Base-by-base conservation (phyloP, 1,140 invertebrate genomes). In the Chymomyza costata region DNA sequence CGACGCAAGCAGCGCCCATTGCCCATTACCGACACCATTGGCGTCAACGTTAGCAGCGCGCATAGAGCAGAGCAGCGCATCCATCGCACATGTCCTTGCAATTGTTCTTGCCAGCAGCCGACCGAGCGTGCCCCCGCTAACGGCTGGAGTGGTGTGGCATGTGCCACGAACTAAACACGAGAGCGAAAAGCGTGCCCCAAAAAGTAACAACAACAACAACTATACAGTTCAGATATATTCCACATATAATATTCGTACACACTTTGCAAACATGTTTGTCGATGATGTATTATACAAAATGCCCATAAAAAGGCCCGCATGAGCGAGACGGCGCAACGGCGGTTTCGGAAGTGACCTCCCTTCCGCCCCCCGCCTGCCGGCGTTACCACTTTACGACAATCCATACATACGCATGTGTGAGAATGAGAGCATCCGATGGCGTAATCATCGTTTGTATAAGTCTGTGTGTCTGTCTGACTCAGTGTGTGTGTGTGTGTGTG, bases 231-330 rank as follows among this genome's bases (percentile, higher is more conserved):
- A 16, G 17, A 28, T 14, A 41, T 18, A 45, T 81, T 81, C 78
- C 76, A 30, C 70, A 81, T 81, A 81, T 81, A 81, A 81, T 81
- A 81, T 81, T 82, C 78, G 78, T 81, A 81, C 65, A 76, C 65
- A 82, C 76, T 82, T 81, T 81, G 76, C 76, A 82, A 82, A 82
- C 69, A 82, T 82, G 76, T 81, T 81, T 81, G 76, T 81, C 74
- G 76, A 82, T 81, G 76, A 81, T 81, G 76, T 81, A 81, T 81
- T 81, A 81, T 82, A 81, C 76, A 82, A 81, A 82, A 81, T 80
- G 68, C 73, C 73, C 73, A 80, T 80, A 80, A 80, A 80, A 80
- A 80, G 73, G 76, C 74, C 76, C 76, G 76, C 78, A 82, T 82
- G 76, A 82, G 40, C 51, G 78, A 82, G 78, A 82, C 53, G 43